These are phyloP conservation scores for Nomada ruficornis DNA, from an alignment of 2,888 invertebrate genomes.

Conservation along the genomic window DNA sequence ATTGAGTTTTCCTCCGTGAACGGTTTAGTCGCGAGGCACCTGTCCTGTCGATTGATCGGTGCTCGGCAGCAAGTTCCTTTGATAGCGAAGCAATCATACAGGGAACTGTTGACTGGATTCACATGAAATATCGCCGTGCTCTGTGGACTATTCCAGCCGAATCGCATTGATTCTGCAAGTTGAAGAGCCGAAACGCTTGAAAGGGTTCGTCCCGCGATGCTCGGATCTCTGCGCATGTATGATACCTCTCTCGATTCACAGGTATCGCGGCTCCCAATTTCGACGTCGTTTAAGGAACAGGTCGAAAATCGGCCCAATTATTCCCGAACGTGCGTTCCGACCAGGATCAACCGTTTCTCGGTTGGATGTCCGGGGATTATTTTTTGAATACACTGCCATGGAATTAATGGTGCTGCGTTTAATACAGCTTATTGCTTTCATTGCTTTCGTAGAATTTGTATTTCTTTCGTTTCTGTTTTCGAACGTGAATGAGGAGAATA, in stretches of 20 bases:
- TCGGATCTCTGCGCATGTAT: constrained; percentile 4
- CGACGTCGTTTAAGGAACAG: constrained; percentile 18
- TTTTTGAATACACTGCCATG: too few species aligned
- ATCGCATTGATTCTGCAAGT: constrained; percentile 36
- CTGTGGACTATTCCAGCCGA: constrained; percentile 5
- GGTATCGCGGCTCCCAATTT: constrained; percentile 35
- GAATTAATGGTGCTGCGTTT: too few species aligned
- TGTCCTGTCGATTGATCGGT: constrained; percentile 1
- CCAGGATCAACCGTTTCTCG: constrained; percentile 20
- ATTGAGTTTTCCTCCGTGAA: constrained; percentile 1
- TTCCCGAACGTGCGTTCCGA: constrained; percentile 4
- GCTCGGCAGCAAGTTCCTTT: constrained; percentile 2
- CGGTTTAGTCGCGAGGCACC: not conserved
- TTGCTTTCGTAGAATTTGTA: too few species aligned
- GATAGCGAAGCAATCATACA: constrained; percentile 9
- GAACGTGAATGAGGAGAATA: too few species aligned
- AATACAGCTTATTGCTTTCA: too few species aligned
- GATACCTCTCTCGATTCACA: constrained; percentile 23
- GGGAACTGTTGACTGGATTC: constrained; percentile 4
- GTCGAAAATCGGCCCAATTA: constrained; percentile 34
- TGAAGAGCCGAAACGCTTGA: constrained; percentile 14
- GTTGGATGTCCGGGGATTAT: too few species aligned
- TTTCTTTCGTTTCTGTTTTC: too few species aligned
- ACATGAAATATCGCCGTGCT: not conserved
- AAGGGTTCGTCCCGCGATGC: constrained; percentile 18